phyloP scores from a whole-genome alignment of 2,888 invertebrate species.

The Suillia variegata region DNA sequence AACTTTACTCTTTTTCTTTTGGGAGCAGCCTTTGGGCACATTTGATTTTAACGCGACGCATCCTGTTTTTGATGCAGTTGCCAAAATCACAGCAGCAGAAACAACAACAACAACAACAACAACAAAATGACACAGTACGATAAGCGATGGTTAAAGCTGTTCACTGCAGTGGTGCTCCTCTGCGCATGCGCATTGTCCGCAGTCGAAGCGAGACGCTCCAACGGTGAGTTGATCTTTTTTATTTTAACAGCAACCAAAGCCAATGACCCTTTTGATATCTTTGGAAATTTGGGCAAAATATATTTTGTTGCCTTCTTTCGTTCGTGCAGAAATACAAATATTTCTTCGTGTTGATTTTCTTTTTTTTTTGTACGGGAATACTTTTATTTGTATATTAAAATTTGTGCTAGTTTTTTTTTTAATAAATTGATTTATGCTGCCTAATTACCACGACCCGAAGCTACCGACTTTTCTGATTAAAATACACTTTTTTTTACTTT shows the following conservation, averaged over 20 bases:
- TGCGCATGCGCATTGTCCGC: constrained; percentile 29
- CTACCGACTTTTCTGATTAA: constrained; percentile 1
- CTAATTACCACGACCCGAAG: neutral
- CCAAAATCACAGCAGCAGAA: constrained; percentile 28
- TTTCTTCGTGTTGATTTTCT: no score
- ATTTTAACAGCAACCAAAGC: constrained; percentile 1
- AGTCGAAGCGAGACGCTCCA: constrained; percentile 40
- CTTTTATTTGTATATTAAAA: no score
- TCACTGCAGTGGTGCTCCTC: constrained; percentile 16
- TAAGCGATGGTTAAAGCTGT: constrained; percentile 50
- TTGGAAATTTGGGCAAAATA: no score
- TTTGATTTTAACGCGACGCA: neutral
- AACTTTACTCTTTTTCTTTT: neutral
- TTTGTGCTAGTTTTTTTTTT: no score
- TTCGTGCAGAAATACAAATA: no score
- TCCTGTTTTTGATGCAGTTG: constrained; percentile 33
- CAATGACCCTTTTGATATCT: constrained; percentile 2
- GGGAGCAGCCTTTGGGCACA: neutral
- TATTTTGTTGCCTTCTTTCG: no score
- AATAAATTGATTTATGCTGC: no score
- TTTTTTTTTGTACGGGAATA: no score
- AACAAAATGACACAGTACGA: constrained; percentile 56
- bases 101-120: no score
- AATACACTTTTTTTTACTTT: neutral
- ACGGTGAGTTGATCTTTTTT: constrained; percentile 38